Evolutionary conservation across 2,113 vertebrate species (phyloP).

Genomic region (Corvus moneduloides): DNA sequence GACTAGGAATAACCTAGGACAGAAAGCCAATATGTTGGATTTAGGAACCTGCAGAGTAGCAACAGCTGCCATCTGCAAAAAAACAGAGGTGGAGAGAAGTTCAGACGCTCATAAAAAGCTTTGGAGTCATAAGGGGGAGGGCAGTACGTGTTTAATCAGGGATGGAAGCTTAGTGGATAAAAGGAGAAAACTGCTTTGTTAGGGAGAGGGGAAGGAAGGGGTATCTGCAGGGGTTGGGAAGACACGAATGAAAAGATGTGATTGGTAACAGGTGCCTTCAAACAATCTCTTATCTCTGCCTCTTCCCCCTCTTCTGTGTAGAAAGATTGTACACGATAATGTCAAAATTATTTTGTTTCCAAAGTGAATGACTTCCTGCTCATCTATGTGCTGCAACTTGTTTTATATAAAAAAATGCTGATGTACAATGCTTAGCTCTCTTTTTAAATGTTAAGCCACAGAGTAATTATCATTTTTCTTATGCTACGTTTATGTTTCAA

Average conservation of each 20-base stretch:
- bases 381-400: slow-evolving; percentile 41
- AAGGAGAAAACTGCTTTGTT: slow-evolving; percentile 45
- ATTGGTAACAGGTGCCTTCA: slow-evolving; percentile 54
- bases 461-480: slow-evolving; percentile 78
- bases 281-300: slow-evolving; percentile 6
- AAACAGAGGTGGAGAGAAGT: slow-evolving; percentile 42
- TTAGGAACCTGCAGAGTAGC: slow-evolving; percentile 20
- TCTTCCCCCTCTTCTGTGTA: neutral
- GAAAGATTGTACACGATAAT: slow-evolving; percentile 13
- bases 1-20: slow-evolving; percentile 10
- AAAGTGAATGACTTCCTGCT: slow-evolving; percentile 36
- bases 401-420: slow-evolving; percentile 59
- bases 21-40: neutral
- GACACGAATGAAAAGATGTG: neutral
- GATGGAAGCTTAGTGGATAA: slow-evolving; percentile 52
- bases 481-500: slow-evolving; percentile 69
- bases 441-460: slow-evolving; percentile 74
- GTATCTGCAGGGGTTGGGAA: slow-evolving; percentile 35
- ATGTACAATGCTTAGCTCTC: slow-evolving; percentile 60
- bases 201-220: slow-evolving; percentile 2
- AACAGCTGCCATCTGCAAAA: slow-evolving; percentile 42
- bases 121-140: slow-evolving; percentile 18
- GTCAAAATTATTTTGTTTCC: slow-evolving; percentile 57
- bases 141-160: slow-evolving; percentile 33
- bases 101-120: slow-evolving; percentile 52